phyloP scores from a whole-genome alignment of 2,888 invertebrate species.

The Galerucella calmariensis region DNA sequence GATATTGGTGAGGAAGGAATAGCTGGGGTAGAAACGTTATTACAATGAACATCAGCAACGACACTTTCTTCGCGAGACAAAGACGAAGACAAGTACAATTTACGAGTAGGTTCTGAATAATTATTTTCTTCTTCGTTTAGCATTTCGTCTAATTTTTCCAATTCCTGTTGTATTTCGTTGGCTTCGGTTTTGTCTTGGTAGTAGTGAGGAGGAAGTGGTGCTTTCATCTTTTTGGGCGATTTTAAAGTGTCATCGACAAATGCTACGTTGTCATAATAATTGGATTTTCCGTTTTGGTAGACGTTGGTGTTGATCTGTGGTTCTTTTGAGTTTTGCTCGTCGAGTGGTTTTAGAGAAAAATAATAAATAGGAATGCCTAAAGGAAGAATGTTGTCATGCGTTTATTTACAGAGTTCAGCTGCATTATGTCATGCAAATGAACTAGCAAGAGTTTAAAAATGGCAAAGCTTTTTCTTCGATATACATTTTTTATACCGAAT shows the following conservation, averaged over 20 bases:
- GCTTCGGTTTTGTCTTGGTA: conserved; percentile 41
- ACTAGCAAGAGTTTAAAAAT: conserved; percentile 8
- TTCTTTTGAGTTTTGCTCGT: conserved; percentile 45
- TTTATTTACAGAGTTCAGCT: conserved; percentile 54
- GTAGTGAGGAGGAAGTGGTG: conserved; percentile 38
- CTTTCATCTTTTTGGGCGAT: conserved; percentile 41
- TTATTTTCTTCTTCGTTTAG: conserved; percentile 45
- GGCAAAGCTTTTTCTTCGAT: conserved; percentile 9
- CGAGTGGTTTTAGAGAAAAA: conserved; percentile 51
- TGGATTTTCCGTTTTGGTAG: conserved; percentile 20
- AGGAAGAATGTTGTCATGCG: conserved; percentile 52
- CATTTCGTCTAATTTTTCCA: conserved; percentile 50
- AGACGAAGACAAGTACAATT: conserved; percentile 52
- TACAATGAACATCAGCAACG: conserved; percentile 70
- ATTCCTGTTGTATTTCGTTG: conserved; percentile 44
- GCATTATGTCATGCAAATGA: conserved; percentile 22
- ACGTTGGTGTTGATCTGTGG: conserved; percentile 14
- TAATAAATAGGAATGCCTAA: conserved; percentile 62
- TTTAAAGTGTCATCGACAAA: conserved; percentile 28
- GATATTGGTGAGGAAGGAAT: conserved; percentile 17
- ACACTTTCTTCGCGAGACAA: conserved; percentile 65
- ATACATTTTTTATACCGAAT: too few species aligned
- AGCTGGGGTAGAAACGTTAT: conserved; percentile 61
- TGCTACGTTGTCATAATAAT: conserved; percentile 30
- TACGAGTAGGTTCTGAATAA: conserved; percentile 46